Conservation (phyloP, 2,113 vertebrate species). For the Perca fluviatilis region DNA sequence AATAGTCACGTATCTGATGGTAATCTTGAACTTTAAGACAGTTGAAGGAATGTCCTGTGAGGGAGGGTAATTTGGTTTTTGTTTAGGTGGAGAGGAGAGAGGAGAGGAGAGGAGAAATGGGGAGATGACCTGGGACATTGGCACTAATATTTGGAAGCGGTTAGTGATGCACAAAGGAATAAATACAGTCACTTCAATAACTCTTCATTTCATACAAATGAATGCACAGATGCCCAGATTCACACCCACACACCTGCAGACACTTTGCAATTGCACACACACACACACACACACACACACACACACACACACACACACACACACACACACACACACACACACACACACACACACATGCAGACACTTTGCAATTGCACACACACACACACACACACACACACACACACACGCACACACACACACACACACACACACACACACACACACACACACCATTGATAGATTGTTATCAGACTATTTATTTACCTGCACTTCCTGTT, state of each 20-base stretch:
- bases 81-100: conserved; percentile 1
- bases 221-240: conserved; percentile 4
- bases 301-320: not conserved
- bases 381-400: too few relatives aligned
- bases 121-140: conserved; percentile 22
- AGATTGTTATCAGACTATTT: not conserved
- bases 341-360: too few relatives aligned
- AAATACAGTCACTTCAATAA: conserved; percentile 56
- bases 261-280: not conserved
- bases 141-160: conserved; percentile 27
- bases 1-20: not conserved
- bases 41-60: not conserved
- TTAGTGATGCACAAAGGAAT: conserved; percentile 38
- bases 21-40: conserved; percentile 8
- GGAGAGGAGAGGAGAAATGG: conserved; percentile 1
- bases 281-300: conserved; percentile 7
- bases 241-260: conserved; percentile 19
- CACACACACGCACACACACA: too few relatives aligned
- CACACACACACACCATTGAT: too few relatives aligned
- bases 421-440: too few relatives aligned
- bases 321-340: too few relatives aligned
- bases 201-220: conserved; percentile 39
- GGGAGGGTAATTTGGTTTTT: conserved; percentile 19
- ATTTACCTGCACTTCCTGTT: not conserved
- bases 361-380: too few relatives aligned